Evolutionary conservation across 1,140 invertebrate genomes (phyloP), one percentile per base, ranked within the genome.

Genomic region (Eriosoma lanigerum): DNA sequence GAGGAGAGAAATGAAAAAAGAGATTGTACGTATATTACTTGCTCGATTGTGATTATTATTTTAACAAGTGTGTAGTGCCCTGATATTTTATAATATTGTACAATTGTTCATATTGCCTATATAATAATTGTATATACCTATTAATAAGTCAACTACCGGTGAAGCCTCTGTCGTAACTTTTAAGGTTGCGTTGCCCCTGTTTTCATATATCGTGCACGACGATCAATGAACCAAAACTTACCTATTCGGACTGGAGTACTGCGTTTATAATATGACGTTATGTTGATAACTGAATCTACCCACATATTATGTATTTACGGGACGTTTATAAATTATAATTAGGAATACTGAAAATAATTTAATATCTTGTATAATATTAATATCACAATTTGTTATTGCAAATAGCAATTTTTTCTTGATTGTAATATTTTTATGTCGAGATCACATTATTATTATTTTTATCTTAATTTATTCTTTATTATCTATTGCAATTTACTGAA

Each of bases 21-120:
- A 68, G 21, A 46, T 46, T 52, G 10, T 50, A 10, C 17, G 46
- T 38, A 50, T 26, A 56, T 76, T 38, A 38, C n/a, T n/a, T n/a
- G 52, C 52, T 38, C 38, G 44, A 58, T 76, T 56, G 12, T 58
- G 38, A 76, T 58, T 76, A 58, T 58, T 78, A 29, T n/a, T 38
- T 38, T 13, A 46, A 26, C 54, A 24, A 78, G 75, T 78, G 75
- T 56, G n/a, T 17, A 78, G 75, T 78, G 75, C 75, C 54, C 56
- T 60, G n/a, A n/a, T n/a, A n/a, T n/a, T n/a, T n/a, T 60, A 78
- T 78, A 50, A 9, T 58, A 62, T 60, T 78, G 44, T 38, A 62
- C n/a, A 78, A 46, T 38, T 3, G 15, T 78, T 48, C n/a, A 15
- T 62, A 60, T 24, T 26, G 1, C 56, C 17, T 78, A 58, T 58